Percentiles rank a stretch among this genome's conserved stretches.
Evolutionary conservation across 2,888 invertebrate genomes (phyloP).

Genomic region (Hyles lineata): DNA sequence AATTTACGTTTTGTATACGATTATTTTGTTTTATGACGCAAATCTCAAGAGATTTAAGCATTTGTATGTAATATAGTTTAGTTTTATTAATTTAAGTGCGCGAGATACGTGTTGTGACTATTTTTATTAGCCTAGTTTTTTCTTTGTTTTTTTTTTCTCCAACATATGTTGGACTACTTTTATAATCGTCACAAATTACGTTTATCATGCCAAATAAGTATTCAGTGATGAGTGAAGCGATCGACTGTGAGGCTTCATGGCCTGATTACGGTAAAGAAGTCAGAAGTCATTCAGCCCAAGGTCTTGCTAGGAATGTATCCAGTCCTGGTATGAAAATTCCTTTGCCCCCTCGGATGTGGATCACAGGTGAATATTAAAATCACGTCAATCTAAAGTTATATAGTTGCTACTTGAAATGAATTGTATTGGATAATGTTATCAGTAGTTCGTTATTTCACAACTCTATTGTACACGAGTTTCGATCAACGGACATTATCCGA

Average conservation of each 20-base stretch:
- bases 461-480: not conserved
- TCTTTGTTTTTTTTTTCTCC: slow-evolving; percentile 60
- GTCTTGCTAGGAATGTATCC: slow-evolving; percentile 63
- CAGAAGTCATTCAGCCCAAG: slow-evolving; percentile 79
- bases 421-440: not conserved
- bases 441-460: slow-evolving; percentile 1
- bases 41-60: slow-evolving; percentile 74
- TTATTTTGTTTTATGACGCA: slow-evolving; percentile 75
- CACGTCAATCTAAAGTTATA: not conserved
- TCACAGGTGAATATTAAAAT: slow-evolving; percentile 67
- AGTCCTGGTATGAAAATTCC: slow-evolving; percentile 80
- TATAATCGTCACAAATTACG: slow-evolving; percentile 57
- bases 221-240: slow-evolving; percentile 63
- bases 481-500: not conserved
- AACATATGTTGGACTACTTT: slow-evolving; percentile 74
- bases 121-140: slow-evolving; percentile 58
- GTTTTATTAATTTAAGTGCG: slow-evolving; percentile 51
- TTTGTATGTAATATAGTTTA: slow-evolving; percentile 35
- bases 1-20: slow-evolving; percentile 79
- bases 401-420: not conserved
- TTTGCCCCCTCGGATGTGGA: slow-evolving; percentile 80
- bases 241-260: slow-evolving; percentile 53
- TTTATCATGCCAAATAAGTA: slow-evolving; percentile 40
- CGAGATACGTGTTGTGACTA: slow-evolving; percentile 51
- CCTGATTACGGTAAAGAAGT: slow-evolving; percentile 53